These are phyloP conservation scores for Dipodomys ordii DNA, from an alignment of 2,113 vertebrate genomes.

Conservation along the genomic window DNA sequence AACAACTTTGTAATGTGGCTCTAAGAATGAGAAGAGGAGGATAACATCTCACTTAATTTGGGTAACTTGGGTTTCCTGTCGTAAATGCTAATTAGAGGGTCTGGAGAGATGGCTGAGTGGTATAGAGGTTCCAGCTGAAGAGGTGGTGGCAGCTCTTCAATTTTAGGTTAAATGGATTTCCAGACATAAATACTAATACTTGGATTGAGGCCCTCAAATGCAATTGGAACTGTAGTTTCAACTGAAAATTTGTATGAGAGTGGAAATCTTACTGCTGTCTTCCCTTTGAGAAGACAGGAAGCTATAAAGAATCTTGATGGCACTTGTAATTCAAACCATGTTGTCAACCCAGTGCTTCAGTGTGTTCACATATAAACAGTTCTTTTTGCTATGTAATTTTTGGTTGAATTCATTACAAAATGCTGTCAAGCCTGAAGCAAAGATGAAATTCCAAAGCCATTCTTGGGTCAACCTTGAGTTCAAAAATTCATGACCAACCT, in stretches of 20 bases:
- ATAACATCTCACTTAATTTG: background rate
- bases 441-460: background rate
- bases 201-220: background rate
- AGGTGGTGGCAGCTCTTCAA: background rate
- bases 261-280: background rate
- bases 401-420: slow-evolving; percentile 23
- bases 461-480: background rate
- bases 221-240: background rate
- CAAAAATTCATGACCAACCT: background rate
- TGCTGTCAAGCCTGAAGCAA: background rate
- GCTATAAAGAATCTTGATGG: background rate
- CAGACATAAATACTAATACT: background rate
- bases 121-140: background rate
- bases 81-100: background rate
- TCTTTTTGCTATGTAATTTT: background rate
- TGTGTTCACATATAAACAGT: background rate
- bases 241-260: background rate
- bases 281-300: background rate
- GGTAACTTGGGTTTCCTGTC: background rate
- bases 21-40: background rate
- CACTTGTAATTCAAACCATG: background rate
- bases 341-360: background rate
- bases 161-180: background rate
- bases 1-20: background rate
- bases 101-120: background rate